Evolutionary conservation across 1,140 invertebrate species (phyloP).

Genomic region (Meteorus sp.): DNA sequence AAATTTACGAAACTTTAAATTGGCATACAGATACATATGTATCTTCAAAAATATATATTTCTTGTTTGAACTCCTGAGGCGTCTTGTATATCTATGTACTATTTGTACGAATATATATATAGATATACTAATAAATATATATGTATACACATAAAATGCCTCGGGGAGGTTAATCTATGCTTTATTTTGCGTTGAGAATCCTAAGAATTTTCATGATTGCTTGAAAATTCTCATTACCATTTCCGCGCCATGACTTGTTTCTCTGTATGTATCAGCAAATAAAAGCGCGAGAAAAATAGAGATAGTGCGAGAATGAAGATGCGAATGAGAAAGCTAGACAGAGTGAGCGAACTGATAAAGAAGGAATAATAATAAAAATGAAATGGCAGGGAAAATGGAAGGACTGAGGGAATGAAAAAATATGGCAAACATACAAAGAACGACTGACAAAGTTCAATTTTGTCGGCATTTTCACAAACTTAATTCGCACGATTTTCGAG

Average conservation of each 20-base stretch:
- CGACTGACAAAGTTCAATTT: constrained; percentile 9
- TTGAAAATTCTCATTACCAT: constrained; percentile 15
- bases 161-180: no score
- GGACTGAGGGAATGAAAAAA: background rate
- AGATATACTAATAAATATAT: no score
- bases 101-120: no score
- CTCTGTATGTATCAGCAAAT: constrained; percentile 1
- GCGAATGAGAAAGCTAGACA: background rate
- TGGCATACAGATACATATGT: no score
- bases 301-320: background rate
- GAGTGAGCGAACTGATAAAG: background rate
- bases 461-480: background rate
- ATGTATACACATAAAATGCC: no score
- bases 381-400: background rate
- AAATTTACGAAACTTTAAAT: no score
- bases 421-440: constrained; percentile 9
- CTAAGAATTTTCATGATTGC: background rate
- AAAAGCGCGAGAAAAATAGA: background rate
- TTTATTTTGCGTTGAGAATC: no score
- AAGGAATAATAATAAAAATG: background rate
- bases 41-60: no score
- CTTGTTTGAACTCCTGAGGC: no score
- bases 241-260: background rate
- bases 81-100: no score
- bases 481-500: background rate